These are phyloP conservation scores for Hassar affinis DNA, from an alignment of 2,113 vertebrate genomes.

Conservation along the genomic window DNA sequence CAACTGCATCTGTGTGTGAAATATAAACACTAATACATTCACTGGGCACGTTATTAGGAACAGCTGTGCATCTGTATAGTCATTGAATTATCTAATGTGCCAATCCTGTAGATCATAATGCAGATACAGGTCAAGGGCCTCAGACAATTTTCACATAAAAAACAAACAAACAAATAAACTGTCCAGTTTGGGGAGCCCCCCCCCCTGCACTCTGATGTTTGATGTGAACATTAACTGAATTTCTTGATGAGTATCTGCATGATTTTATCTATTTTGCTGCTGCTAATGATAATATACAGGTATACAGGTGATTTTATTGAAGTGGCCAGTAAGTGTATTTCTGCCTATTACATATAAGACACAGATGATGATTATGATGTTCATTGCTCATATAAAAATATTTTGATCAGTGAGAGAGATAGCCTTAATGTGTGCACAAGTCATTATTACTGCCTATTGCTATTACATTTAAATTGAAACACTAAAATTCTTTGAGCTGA, in stretches of 20 bases:
- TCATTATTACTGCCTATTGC: neutral
- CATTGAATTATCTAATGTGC: neutral
- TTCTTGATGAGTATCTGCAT: no score
- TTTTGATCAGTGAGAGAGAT: neutral
- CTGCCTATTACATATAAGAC: neutral
- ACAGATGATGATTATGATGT: neutral
- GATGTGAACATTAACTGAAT: no score
- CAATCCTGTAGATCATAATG: neutral
- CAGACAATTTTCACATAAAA: neutral
- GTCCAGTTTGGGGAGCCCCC: neutral
- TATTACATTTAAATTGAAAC: neutral
- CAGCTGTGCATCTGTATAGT: neutral
- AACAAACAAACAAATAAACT: neutral
- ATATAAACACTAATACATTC: slow-evolving; percentile 18
- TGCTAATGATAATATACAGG: neutral
- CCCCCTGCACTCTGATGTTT: neutral
- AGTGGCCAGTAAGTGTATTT: neutral
- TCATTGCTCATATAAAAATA: neutral
- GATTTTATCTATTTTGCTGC: neutral
- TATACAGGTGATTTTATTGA: neutral
- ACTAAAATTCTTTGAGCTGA: neutral
- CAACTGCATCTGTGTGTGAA: slow-evolving; percentile 69
- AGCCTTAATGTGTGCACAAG: neutral
- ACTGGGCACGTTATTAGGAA: neutral
- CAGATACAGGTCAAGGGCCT: neutral